Evolutionary conservation across 2,113 vertebrate species (phyloP), one percentile per base, ranked within the genome.

Genomic region (Lepus europaeus): DNA sequence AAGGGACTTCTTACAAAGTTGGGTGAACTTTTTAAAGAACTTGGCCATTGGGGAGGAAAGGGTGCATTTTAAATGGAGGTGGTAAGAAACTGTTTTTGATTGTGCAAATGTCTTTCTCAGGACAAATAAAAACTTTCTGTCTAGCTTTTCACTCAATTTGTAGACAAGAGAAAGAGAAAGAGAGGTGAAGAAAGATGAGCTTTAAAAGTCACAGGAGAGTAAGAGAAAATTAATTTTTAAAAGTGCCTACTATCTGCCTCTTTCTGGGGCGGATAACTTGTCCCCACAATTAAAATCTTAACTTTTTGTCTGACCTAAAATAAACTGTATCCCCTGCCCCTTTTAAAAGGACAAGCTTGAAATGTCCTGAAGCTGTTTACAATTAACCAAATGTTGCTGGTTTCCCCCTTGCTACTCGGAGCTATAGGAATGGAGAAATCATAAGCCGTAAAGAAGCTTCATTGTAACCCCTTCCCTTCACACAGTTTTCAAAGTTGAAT

Each of bases 1-100:
- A 98, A 98, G 97, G 97, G 97, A 97, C 96, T 96, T 89, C 95
- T 98, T 97, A 93, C 93, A 97, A 98, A 98, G 98, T 98, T 96
- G 53, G 68, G 53, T 90, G 74, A 96, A 97, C 96, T 97, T 96
- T 96, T 88, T 25, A 5, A 94, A 92, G 49, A 49, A 74, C 72
- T 23, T 89, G 96, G 56, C 77, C 76, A 78, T 45, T 93, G 51
- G 70, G 39, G 80, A 76, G 80, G 68, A 87, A 91, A 74, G 6
- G 11, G 64, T 66, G 22, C 72, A 33, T 86, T 88, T 92, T 79
- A 95, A 91, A 29, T 81, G 9, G 59, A 53, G 9, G 19, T 81
- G n/a, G 31, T 51, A 80, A 61, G 79, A 23, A 95, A 63, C 63
- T 69, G 45, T 6, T 68, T 90, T 92, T 82, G 53, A 76, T 33